Base-by-base conservation (phyloP, 2,888 invertebrate species). In the Enchytraeus crypticus region DNA sequence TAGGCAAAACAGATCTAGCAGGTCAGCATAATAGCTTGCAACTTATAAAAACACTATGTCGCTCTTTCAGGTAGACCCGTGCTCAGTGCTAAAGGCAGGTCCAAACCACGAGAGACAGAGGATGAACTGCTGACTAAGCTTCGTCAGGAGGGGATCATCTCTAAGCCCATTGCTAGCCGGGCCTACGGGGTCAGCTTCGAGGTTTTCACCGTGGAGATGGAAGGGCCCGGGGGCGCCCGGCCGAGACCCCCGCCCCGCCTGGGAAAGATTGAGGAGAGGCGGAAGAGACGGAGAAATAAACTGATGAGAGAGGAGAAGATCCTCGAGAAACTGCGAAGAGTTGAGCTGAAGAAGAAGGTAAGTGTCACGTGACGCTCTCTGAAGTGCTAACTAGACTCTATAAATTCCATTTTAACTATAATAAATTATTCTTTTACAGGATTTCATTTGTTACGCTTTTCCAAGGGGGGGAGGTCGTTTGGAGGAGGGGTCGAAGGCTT, bases 61-160 rank as follows among this genome's bases (percentile, higher is more conserved):
- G 14, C n/a, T 27, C 11, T 54, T 54, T n/a, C 26, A 54, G 54
- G 34, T 11, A n/a, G 54, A 21, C 54, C 54, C 26, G 54, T 21
- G 11, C 34, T 54, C 27, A 34, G 54, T 38, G 54, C 23, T 23
- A 27, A 8, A 18, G 38, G 54, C 47, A 77, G 76, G 64, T 76
- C 78, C 63, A 71, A 72, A 60, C 72, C 71, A 4, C 64, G 77
- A 34, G 62, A 73, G 59, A 76, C 78, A 59, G 79, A 79, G 61
- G 70, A 73, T 33, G 67, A 70, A 57, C 73, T 80, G 43, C 60
- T 79, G 34, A 74, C 75, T 61, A 70, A 72, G 18, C 71, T 80
- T 5, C 61, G 76, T 51, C 75, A 79, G 61, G 80, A 80, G 58
- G 80, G 80, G 0, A 69, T 80, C 5, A 77, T 80, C 56, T 64